Base-by-base conservation (phyloP, 2,113 vertebrate genomes). In the Candoia aspera region DNA sequence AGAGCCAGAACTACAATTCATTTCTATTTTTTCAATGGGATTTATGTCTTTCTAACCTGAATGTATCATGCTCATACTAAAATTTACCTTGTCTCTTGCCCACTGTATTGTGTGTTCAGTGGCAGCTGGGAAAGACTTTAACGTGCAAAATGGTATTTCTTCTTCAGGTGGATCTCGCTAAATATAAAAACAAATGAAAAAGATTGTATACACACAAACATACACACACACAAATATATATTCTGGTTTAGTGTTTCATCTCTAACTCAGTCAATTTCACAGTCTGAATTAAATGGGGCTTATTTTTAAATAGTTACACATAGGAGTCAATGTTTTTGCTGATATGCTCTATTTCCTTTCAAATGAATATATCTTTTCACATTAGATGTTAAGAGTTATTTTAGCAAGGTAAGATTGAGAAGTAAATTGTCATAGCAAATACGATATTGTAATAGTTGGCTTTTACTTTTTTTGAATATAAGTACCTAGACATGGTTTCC, bases 31-130 rank as follows among this genome's bases (percentile, higher is more conserved):
- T 68, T 89, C 42, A 68, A 49, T 62, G 33, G 24, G 42, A 13
- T 6, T 62, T 49, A 17, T n/a, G 2, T 85, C 33, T 26, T 19
- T 24, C 37, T 58, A 24, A 29, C 46, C 8, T 42, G 24, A 37
- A 86, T 37, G 0, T 33, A 86, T 85, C 19, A 53, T 54, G 21
- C 11, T 60, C 0, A 8, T 53, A 84, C 0, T 84, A 86, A 83
- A 49, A 90, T 33, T 95, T 96, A 99, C 99, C 98, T 99, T 99
- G 97, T 99, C 99, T 97, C 99, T 98, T 91, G 99, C 99, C 99
- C 99, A 99, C 60, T 99, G 99, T 97, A 99, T 99, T 0, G 99
- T 99, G 95, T 99, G 99, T 93, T 99, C 99, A 91, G 99, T 99
- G 92, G 99, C 98, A 91, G 99, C 98, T 94, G 99, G 99, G 94